Base-by-base conservation (phyloP, 1,140 invertebrate genomes). In the Agraylea sexmaculata region DNA sequence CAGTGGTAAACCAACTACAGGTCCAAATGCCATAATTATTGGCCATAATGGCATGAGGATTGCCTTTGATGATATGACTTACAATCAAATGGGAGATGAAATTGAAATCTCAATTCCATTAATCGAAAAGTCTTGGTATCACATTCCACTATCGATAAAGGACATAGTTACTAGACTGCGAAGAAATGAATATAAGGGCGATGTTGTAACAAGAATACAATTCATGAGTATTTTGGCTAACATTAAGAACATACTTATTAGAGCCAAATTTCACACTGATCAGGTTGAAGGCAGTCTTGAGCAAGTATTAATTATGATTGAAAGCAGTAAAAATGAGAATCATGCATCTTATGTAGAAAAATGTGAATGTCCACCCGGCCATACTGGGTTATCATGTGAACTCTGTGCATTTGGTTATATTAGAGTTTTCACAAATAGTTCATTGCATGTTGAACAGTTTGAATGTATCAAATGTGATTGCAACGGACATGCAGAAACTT, bases 231-330 rank as follows among this genome's bases (percentile, higher is more conserved):
- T 92, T 1, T 60, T 98, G n/a, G 69, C 78, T 4, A 74, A 88
- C 48, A 53, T 99, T 0, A 77, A 81, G 43, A 66, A 80, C 19
- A 53, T 98, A 11, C 69, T 97, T 50, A 72, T 98, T 17, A 71
- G 91, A 37, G 90, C 89, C 0, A 87, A 88, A 38, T 98, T 83
- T 60, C 89, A 96, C 57, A 87, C 85, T 0, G 89, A 93, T 57
- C 93, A 99, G 66, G 80, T 88, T 42, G 88, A 94, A 66, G 85
- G 81, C 25, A 74, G 60, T 42, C 32, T 50, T 6, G 37, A 50
- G 27, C 38, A 39, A 7, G 45, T 35, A 3, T 37, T 50, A 4
- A 47, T 51, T 10, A 37, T 51, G 11, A 43, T 51, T 8, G 49
- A 44, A 13, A 45, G 54, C n/a, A 47, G 40, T n/a, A 40, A 36